These are phyloP conservation scores for Monopterus albus DNA, from an alignment of 2,113 vertebrate species.

Conservation along the genomic window DNA sequence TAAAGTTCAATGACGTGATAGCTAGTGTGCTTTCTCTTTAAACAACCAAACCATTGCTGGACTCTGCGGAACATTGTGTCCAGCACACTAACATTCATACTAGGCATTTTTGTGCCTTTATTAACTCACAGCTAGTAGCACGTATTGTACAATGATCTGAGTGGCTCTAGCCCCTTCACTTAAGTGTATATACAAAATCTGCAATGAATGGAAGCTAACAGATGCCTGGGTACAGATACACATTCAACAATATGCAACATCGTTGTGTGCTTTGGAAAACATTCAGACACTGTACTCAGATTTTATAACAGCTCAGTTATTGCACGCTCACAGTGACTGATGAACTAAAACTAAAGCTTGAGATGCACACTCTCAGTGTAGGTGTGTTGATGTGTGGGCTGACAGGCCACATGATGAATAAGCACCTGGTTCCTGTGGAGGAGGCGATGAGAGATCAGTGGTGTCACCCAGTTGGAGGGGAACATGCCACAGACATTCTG, in stretches of 20 bases:
- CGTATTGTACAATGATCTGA: no score
- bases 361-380: not conserved
- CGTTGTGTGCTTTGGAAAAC: not conserved
- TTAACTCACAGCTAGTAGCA: no score
- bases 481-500: not conserved
- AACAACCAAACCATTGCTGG: no score
- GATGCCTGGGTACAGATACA: not conserved
- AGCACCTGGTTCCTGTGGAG: conserved; percentile 41
- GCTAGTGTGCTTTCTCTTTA: no score
- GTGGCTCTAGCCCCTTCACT: no score
- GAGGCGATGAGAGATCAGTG: conserved; percentile 10
- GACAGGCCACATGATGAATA: conserved; percentile 18
- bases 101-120: no score
- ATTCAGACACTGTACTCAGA: not conserved
- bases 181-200: no score
- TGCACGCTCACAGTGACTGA: not conserved
- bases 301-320: not conserved
- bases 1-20: no score
- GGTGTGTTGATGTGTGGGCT: conserved; percentile 36
- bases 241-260: not conserved
- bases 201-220: no score
- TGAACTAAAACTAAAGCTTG: not conserved
- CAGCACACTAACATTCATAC: no score
- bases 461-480: not conserved
- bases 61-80: no score